These are phyloP conservation scores for Tipula lateralis DNA, from an alignment of 2,888 invertebrate species.

Conservation along the genomic window DNA sequence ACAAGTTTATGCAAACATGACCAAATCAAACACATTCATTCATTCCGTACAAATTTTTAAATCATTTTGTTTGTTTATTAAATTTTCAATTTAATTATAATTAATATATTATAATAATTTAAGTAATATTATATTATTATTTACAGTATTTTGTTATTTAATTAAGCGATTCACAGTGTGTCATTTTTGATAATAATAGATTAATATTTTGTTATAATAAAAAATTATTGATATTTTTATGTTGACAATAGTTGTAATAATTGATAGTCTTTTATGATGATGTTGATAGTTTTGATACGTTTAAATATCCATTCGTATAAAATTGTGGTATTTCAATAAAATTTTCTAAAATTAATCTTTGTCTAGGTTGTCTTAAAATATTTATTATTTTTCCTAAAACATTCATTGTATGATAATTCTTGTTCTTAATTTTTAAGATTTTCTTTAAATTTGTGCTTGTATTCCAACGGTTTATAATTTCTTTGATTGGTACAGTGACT, in stretches of 20 bases:
- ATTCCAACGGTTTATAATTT: constrained; percentile 45
- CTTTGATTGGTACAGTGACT: constrained; percentile 43
- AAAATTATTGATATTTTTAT: neutral
- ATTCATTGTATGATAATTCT: constrained; percentile 44
- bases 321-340: constrained; percentile 48
- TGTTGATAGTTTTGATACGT: constrained; percentile 6
- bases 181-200: neutral
- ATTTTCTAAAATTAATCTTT: constrained; percentile 36
- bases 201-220: neutral
- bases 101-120: constrained; percentile 11
- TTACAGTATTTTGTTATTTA: neutral
- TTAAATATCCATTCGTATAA: constrained; percentile 46
- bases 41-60: neutral
- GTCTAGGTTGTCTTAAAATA: constrained; percentile 45
- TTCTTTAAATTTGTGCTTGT: constrained; percentile 43
- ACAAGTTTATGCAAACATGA: no score
- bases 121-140: neutral
- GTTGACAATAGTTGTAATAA: neutral
- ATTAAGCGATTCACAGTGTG: constrained; percentile 7
- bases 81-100: neutral
- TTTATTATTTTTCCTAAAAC: constrained; percentile 48
- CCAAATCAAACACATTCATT: neutral
- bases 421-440: constrained; percentile 43
- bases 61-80: neutral
- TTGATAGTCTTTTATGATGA: neutral